phyloP scores from a whole-genome alignment of 2,113 vertebrate species.

The Datnioides undecimradiatus region DNA sequence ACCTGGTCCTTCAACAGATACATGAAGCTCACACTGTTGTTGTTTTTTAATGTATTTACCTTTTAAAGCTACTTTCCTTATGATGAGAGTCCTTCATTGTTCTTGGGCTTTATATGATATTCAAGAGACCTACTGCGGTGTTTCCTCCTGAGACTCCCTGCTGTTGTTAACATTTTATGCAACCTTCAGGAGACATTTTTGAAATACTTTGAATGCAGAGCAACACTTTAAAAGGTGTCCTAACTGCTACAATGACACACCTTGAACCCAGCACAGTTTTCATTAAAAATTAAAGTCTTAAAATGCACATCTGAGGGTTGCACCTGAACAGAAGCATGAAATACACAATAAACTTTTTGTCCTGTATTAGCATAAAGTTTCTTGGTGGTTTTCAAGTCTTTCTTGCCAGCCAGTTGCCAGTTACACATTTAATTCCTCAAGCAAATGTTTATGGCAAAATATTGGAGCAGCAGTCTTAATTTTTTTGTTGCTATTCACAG shows the following conservation, averaged over 20 bases:
- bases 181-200: constrained; percentile 57
- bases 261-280: constrained; percentile 18
- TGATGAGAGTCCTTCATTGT: constrained; percentile 38
- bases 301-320: constrained; percentile 24
- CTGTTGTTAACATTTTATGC: constrained; percentile 63
- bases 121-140: constrained; percentile 15
- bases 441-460: neutral
- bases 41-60: constrained; percentile 9
- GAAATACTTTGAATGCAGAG: constrained; percentile 45
- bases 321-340: constrained; percentile 18
- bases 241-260: constrained; percentile 42
- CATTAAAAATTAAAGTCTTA: constrained; percentile 23
- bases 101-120: constrained; percentile 42
- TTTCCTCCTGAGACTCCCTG: constrained; percentile 42
- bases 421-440: neutral
- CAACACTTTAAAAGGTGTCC: constrained; percentile 42
- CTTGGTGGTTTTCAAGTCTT: neutral
- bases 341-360: neutral
- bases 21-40: neutral
- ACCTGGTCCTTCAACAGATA: no score
- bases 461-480: neutral
- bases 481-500: neutral
- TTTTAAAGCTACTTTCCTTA: constrained; percentile 10
- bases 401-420: neutral
- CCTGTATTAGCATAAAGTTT: neutral